Evolutionary conservation across 2,888 invertebrate genomes (phyloP), one percentile per base, ranked within the genome.

Genomic region (Patella depressa): DNA sequence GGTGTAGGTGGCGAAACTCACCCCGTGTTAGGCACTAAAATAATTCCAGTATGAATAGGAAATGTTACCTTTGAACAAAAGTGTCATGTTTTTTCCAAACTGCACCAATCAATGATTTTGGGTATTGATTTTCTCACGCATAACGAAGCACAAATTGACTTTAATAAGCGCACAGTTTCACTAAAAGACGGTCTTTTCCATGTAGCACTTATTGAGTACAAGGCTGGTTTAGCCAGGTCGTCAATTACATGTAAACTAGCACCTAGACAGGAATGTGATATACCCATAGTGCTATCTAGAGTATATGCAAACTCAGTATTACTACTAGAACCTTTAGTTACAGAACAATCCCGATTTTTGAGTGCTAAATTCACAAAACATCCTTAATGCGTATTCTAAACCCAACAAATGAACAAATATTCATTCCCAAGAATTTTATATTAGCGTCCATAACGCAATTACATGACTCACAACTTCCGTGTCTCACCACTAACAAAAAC

Each of bases 41-140:
- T 57, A 5, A 24, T 80, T 3, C 14, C 29, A 19, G 7, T 78
- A 19, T 14, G 29, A 24, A 69, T 78, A 17, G 69, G n/a, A 12
- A 24, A 59, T 15, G 19, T 19, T 15, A 70, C 12, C 4, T 24
- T 74, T n/a, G 11, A 53, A 3, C 75, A 75, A 53, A 77, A 69
- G 2, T 73, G 78, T 19, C 24, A 78, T 55, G 73, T 80, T 0
- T 53, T 80, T 3, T 2, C 29, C 0, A 29, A 71, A 11, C 24
- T 77, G 15, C 57, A 70, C 12, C 70, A 75, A 34, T 53, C 69
- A 2, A 9, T 80, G 3, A 54, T 80, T 17, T 29, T 78, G 54
- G 82, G 81, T 70, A n/a, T 77, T n/a, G 81, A 82, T 74, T 82
- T 82, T 59, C 72, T 82, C n/a, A 78, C 71, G 12, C 65, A 75